Conservation (phyloP, 2,113 vertebrate genomes). For the Pterocles orientalis region DNA sequence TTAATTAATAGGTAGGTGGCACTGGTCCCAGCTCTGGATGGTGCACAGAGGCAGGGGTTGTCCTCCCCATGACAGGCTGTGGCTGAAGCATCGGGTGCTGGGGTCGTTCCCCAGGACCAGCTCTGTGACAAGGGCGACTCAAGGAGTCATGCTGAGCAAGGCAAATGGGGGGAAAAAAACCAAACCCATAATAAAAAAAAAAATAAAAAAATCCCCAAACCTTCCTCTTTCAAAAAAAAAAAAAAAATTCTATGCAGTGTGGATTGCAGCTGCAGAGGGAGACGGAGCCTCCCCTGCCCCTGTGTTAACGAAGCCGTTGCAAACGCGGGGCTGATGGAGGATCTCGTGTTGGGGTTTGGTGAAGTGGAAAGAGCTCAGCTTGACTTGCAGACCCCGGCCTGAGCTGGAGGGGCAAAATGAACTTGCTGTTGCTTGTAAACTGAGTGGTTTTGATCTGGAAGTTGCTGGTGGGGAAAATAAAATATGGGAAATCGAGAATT, state of each 20-base stretch:
- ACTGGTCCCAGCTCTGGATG: not conserved
- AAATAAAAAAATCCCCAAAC: too few species aligned
- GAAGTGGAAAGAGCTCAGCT: not conserved
- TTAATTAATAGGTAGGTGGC: not conserved
- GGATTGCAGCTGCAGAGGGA: not conserved
- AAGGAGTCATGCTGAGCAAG: fast-evolving
- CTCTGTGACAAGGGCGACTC: fast-evolving
- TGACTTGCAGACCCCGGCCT: not conserved
- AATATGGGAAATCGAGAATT: slow-evolving; percentile 1
- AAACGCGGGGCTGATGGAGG: not conserved
- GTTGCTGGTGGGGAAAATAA: slow-evolving; percentile 19
- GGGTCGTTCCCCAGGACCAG: not conserved
- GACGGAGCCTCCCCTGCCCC: not conserved
- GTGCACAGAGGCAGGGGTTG: fast-evolving
- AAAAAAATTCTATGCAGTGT: too few species aligned
- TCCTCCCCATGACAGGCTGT: fast-evolving
- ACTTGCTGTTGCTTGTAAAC: not conserved
- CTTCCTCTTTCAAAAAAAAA: too few species aligned
- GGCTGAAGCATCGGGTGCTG: fast-evolving
- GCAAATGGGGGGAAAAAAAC: not conserved
- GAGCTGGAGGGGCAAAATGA: not conserved
- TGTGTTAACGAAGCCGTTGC: fast-evolving
- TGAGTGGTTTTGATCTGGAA: not conserved
- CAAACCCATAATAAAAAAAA: too few species aligned
- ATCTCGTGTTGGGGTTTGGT: fast-evolving